A percentile compares a stretch with the other conserved stretches of the same genome.
phyloP scores from a whole-genome alignment of 2,113 vertebrate genomes.

The Dromiciops gliroides region DNA sequence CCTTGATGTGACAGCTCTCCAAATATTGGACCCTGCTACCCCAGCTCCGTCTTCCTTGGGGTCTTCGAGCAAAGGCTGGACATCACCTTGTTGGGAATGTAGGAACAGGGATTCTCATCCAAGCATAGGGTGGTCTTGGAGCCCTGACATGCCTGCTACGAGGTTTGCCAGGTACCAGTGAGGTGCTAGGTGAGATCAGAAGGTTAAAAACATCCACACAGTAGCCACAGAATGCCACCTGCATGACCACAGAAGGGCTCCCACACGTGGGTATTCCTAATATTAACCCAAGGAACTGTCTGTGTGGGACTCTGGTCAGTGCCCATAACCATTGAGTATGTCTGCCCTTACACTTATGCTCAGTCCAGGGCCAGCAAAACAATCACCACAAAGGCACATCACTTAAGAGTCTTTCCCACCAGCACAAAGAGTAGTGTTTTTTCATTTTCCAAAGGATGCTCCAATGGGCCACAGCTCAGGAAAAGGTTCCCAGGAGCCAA shows the following conservation, averaged over 20 bases:
- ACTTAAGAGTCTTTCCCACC: neutral
- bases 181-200: neutral
- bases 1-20: neutral
- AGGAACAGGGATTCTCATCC: neutral
- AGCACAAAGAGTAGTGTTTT: accelerated
- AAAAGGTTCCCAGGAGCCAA: accelerated
- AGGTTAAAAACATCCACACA: neutral
- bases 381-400: neutral
- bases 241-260: neutral
- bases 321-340: neutral
- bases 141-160: neutral
- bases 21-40: neutral
- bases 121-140: neutral
- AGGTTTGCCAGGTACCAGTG: neutral
- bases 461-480: neutral
- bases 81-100: neutral
- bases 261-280: neutral
- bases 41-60: neutral
- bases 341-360: neutral
- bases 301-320: neutral
- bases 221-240: neutral
- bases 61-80: neutral
- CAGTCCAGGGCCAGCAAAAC: neutral
- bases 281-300: neutral
- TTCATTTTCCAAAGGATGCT: neutral